phyloP scores from a whole-genome alignment of 2,113 vertebrate genomes.

The Phylloscopus whistleri region DNA sequence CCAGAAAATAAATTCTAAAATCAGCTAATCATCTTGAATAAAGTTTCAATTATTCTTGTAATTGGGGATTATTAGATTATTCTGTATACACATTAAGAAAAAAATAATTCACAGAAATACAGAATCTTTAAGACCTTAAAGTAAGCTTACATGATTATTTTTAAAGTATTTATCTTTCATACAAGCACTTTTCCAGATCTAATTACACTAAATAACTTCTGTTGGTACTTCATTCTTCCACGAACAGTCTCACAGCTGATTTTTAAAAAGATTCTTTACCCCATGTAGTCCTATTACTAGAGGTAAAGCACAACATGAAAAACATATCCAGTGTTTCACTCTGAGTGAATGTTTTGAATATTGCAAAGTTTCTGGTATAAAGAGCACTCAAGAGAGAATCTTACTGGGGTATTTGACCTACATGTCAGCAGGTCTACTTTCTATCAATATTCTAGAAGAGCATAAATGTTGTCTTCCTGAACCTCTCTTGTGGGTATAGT shows the following conservation, averaged over 20 bases:
- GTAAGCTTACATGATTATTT: background rate
- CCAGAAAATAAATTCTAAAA: background rate
- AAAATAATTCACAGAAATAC: background rate
- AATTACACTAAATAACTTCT: constrained; percentile 25
- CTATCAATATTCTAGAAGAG: background rate
- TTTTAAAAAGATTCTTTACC: background rate
- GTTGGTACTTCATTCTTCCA: background rate
- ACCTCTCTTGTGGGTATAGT: background rate
- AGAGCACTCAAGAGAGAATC: background rate
- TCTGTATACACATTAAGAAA: background rate
- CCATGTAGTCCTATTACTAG: background rate
- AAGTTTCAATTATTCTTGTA: background rate
- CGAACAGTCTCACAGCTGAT: background rate
- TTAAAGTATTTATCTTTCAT: constrained; percentile 23
- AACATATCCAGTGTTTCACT: background rate
- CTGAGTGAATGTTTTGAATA: background rate
- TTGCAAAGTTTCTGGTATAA: background rate
- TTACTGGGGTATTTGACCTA: background rate
- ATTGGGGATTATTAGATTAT: constrained; percentile 15
- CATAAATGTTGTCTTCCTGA: background rate
- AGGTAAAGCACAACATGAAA: background rate
- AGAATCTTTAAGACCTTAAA: background rate
- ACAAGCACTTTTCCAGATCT: background rate
- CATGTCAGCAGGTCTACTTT: background rate
- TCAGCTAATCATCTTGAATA: background rate